phyloP scores from a whole-genome alignment of 1,140 invertebrate genomes.

The Drosophila teissieri region DNA sequence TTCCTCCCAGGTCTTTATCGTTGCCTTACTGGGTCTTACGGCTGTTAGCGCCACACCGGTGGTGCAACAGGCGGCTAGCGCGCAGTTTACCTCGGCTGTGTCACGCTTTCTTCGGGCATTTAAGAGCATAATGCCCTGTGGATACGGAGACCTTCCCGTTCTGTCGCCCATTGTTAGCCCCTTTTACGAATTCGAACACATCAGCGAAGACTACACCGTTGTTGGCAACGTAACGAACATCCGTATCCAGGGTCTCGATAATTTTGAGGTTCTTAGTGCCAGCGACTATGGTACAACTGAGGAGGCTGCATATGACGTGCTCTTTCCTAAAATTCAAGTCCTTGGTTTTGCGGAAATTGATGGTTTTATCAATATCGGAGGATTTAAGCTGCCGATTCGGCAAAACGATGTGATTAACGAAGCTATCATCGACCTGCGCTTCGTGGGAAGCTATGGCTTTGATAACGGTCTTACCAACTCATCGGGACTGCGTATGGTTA shows the following conservation, averaged over 20 bases:
- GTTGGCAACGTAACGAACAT: conserved; percentile 61
- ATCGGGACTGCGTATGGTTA: conserved; percentile 43
- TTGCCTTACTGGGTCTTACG: conserved; percentile 33
- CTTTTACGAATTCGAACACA: conserved; percentile 28
- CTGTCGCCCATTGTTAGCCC: conserved; percentile 46
- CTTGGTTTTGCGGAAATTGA: conserved; percentile 50
- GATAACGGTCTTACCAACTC: conserved; percentile 33
- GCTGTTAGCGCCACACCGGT: conserved; percentile 32
- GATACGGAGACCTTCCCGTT: conserved; percentile 50
- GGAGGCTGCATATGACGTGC: conserved; percentile 44
- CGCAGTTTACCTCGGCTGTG: conserved; percentile 39
- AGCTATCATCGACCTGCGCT: conserved; percentile 55
- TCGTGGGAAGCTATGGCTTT: conserved; percentile 57
- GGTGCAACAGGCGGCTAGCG: conserved; percentile 18
- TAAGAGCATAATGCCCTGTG: conserved; percentile 62
- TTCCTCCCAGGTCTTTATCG: conserved; percentile 26
- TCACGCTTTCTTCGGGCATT: conserved; percentile 51
- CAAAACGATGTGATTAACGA: conserved; percentile 58
- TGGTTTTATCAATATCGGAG: conserved; percentile 40
- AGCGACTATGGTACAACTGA: conserved; percentile 44
- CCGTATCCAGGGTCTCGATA: conserved; percentile 52
- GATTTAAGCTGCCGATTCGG: conserved; percentile 28
- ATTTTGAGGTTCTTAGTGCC: conserved; percentile 47
- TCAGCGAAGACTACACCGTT: conserved; percentile 25
- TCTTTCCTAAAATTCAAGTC: conserved; percentile 58